Percentiles rank a stretch among this genome's conserved stretches.
Evolutionary conservation across 2,888 invertebrate species (phyloP).

Genomic region (Acleris emargana): DNA sequence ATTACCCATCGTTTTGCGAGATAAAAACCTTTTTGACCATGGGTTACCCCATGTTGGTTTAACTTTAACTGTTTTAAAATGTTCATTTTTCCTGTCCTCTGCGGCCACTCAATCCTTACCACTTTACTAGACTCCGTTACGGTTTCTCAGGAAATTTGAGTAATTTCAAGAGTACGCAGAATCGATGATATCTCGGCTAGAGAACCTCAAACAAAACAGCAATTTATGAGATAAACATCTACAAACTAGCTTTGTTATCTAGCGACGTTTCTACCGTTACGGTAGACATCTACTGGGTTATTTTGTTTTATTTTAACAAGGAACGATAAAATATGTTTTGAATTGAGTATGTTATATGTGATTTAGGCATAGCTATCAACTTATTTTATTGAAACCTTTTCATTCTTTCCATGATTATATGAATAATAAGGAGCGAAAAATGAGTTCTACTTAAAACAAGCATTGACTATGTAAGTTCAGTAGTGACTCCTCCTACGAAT

Average conservation of each 20-base stretch:
- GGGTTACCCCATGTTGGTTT: background rate
- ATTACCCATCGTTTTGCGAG: too few relatives aligned
- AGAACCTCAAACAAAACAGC: conserved; percentile 29
- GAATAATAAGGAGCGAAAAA: too few relatives aligned
- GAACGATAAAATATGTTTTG: too few relatives aligned
- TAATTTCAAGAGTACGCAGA: conserved; percentile 9
- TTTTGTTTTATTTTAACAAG: too few relatives aligned
- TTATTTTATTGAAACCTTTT: too few relatives aligned
- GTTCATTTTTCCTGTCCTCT: background rate
- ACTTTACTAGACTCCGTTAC: background rate
- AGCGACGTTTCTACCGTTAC: conserved; percentile 15
- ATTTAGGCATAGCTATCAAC: too few relatives aligned
- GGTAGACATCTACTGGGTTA: background rate
- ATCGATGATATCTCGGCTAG: conserved; percentile 23
- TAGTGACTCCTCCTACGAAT: too few relatives aligned
- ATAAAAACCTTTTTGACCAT: too few relatives aligned
- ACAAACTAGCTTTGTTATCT: conserved; percentile 13
- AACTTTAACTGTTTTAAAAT: background rate
- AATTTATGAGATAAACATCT: conserved; percentile 31
- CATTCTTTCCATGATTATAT: too few relatives aligned
- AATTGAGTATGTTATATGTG: too few relatives aligned
- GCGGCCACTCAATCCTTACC: background rate
- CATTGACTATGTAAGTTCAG: too few relatives aligned
- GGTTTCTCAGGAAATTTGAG: conserved; percentile 23
- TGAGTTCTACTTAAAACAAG: too few relatives aligned